Percentiles rank a stretch among this genome's conserved stretches.
phyloP scores from a whole-genome alignment of 2,113 vertebrate species.

The Petroica traversi region DNA sequence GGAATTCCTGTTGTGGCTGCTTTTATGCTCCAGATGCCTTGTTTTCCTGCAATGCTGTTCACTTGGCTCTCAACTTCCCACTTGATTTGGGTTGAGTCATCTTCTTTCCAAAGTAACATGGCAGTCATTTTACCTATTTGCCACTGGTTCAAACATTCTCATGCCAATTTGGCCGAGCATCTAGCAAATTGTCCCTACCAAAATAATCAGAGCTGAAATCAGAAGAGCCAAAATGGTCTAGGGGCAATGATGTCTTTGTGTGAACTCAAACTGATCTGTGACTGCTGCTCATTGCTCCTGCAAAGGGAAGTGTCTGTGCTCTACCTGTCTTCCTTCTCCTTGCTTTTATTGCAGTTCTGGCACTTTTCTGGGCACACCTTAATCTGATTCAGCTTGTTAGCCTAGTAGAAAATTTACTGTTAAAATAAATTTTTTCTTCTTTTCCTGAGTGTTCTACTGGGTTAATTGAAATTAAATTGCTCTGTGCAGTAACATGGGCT shows the following conservation, averaged over 20 bases:
- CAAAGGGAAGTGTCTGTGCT: neutral
- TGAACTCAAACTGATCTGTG: neutral
- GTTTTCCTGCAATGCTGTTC: slow-evolving; percentile 18
- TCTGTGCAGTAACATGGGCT: neutral
- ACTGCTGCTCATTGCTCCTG: neutral
- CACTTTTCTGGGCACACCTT: neutral
- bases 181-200: neutral
- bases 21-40: slow-evolving; percentile 39
- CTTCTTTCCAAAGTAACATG: neutral
- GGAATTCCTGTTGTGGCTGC: slow-evolving; percentile 56
- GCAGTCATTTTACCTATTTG: slow-evolving; percentile 15
- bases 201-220: neutral
- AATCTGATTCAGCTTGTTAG: neutral
- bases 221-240: neutral
- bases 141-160: neutral
- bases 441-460: neutral
- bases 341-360: neutral
- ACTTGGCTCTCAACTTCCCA: slow-evolving; percentile 31
- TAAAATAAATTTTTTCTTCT: neutral
- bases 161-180: neutral
- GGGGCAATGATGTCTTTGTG: neutral
- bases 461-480: neutral
- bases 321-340: neutral
- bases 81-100: slow-evolving; percentile 54
- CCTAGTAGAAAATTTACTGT: neutral